Percentiles rank a stretch among this genome's conserved stretches.
Conservation (phyloP, 2,888 invertebrate genomes). For the Drosophila histrio region DNA sequence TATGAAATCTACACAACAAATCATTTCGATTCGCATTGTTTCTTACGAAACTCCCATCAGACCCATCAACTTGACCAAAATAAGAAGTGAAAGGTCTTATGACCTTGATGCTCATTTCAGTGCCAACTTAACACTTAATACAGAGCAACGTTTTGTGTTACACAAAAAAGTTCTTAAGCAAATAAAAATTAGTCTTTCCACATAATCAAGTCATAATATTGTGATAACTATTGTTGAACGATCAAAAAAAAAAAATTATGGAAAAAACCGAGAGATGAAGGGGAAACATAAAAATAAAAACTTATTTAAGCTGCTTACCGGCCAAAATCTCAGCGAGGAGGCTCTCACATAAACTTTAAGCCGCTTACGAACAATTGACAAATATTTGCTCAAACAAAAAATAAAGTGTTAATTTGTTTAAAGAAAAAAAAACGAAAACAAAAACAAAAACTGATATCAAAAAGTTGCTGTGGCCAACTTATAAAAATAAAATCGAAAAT, state of each 20-base stretch:
- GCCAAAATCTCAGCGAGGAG: slow-evolving; percentile 16
- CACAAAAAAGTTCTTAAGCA: slow-evolving; percentile 57
- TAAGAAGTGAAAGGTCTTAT: slow-evolving; percentile 57
- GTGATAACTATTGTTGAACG: slow-evolving; percentile 61
- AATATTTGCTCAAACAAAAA: slow-evolving; percentile 40
- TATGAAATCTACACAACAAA: slow-evolving; percentile 38
- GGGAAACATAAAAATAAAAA: slow-evolving; percentile 9
- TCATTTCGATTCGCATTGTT: slow-evolving; percentile 47
- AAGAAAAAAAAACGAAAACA: slow-evolving; percentile 35
- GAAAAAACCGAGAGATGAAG: not conserved
- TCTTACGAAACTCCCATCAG: slow-evolving; percentile 38
- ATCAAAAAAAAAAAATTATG: not conserved
- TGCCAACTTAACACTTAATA: slow-evolving; percentile 71
- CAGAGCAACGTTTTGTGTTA: slow-evolving; percentile 52
- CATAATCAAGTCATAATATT: slow-evolving; percentile 79
- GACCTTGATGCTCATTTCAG: slow-evolving; percentile 61
- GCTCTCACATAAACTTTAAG: slow-evolving; percentile 43
- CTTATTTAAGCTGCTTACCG: slow-evolving; percentile 64
- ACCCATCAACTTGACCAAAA: not conserved
- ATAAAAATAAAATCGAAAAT: slow-evolving; percentile 35
- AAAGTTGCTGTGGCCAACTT: slow-evolving; percentile 26
- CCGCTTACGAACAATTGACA: slow-evolving; percentile 63
- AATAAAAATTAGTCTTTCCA: slow-evolving; percentile 73
- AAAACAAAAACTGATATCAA: slow-evolving; percentile 27
- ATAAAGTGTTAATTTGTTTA: slow-evolving; percentile 77